Conservation (phyloP, 1,140 invertebrate species). For the Nautilus pompilius region DNA sequence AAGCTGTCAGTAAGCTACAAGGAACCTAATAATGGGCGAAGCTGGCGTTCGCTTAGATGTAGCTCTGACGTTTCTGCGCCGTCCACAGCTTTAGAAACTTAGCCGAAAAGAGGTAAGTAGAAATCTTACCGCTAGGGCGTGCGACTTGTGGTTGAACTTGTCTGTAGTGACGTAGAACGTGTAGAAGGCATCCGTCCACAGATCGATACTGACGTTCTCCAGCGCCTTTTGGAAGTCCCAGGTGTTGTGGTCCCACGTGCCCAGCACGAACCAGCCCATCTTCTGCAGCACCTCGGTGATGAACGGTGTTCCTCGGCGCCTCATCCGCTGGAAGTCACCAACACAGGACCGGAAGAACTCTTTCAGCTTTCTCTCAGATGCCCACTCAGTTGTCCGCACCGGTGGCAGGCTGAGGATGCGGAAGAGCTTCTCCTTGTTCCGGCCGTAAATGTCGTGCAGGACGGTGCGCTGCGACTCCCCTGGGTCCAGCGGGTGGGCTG, state of each 20-base stretch:
- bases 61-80: neutral
- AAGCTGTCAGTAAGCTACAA: no score
- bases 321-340: slow-evolving; percentile 34
- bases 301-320: slow-evolving; percentile 29
- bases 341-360: slow-evolving; percentile 42
- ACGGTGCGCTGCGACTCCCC: slow-evolving; percentile 21
- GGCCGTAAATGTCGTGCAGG: slow-evolving; percentile 25
- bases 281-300: slow-evolving; percentile 30
- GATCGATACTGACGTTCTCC: slow-evolving; percentile 36
- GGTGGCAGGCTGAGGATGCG: slow-evolving; percentile 26
- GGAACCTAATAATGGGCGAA: no score
- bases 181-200: slow-evolving; percentile 43
- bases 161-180: slow-evolving; percentile 26
- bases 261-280: slow-evolving; percentile 39
- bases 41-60: no score
- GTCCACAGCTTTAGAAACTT: neutral
- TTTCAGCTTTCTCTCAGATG: slow-evolving; percentile 43
- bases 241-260: slow-evolving; percentile 15
- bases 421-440: slow-evolving; percentile 34
- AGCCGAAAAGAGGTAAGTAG: neutral
- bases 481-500: slow-evolving; percentile 22
- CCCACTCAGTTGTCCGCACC: slow-evolving; percentile 18
- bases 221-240: slow-evolving; percentile 35
- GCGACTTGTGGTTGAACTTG: slow-evolving; percentile 19
- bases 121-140: slow-evolving; percentile 32